Base-by-base conservation (phyloP, 2,888 invertebrate genomes). In the Kuschelorhynchus macadamiae region DNA sequence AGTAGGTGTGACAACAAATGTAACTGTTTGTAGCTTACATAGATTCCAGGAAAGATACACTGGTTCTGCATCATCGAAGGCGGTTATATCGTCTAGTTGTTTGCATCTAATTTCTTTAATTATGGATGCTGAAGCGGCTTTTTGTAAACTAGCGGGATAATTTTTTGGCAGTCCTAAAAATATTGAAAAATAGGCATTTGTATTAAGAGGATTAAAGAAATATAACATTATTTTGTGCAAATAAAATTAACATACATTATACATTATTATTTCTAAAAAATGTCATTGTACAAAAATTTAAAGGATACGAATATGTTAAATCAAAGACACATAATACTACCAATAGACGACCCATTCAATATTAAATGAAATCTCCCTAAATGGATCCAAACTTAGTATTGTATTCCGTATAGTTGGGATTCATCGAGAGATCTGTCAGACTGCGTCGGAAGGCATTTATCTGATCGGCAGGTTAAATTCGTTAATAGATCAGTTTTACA, bases 61-160 rank as follows among this genome's bases (percentile, higher is more conserved):
- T 12, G 77, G 76, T 59, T 75, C 70, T 33, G 69, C 74, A 33
- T 76, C 76, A 59, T 76, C 74, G 41, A 75, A 74, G 32, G 72
- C 72, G 16, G 75, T 50, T 30, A 70, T 16, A 61, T 73, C 70
- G 42, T 72, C 55, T 33, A 71, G 44, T 42, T 75, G 44, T 20
- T 74, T 61, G 17, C 65, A 71, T 65, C 71, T 74, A 9, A 68
- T 64, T 49, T 74, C 71, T 49, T 76, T 78, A 12, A 83, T 68
- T 33, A 83, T 74, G 11, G 80, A 80, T 9, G 78, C 77, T 1
- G 82, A 81, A 4, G 79, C 81, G n/a, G 81, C 79, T 72, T 83
- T 82, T 74, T 82, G 81, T 20, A 84, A 39, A 0, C 79, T 64
- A 14, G 75, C 72, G 0, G 84, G 76, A 73, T 81, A 81, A 67